A percentile compares a stretch with the other conserved stretches of the same genome.
Evolutionary conservation across 1,140 invertebrate species (phyloP).

Genomic region (Drosophila parabipectinata): DNA sequence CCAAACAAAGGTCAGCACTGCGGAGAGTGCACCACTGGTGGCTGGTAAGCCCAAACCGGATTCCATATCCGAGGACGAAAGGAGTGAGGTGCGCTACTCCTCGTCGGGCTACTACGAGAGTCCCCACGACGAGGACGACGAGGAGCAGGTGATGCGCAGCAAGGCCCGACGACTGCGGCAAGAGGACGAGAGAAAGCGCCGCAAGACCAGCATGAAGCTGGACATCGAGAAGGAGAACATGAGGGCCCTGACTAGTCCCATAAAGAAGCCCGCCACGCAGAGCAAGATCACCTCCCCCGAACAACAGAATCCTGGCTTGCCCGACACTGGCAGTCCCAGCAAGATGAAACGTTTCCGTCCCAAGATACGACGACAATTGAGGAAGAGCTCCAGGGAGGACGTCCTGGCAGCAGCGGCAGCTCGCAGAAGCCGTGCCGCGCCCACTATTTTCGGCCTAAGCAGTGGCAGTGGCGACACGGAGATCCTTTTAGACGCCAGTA

Average conservation of each 20-base stretch:
- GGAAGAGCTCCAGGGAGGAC: constrained; percentile 76
- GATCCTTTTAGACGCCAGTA: constrained; percentile 67
- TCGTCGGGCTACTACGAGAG: constrained; percentile 92
- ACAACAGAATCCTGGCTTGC: constrained; percentile 35
- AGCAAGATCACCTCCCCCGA: constrained; percentile 58
- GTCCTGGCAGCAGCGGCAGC: constrained; percentile 59
- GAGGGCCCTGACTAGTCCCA: constrained; percentile 78
- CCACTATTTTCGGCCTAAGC: constrained; percentile 61
- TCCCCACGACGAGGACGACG: constrained; percentile 88
- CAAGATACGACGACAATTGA: constrained; percentile 76
- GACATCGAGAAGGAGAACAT: constrained; percentile 84
- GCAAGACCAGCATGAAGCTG: constrained; percentile 82
- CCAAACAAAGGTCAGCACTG: constrained; percentile 47
- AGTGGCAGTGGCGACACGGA: constrained; percentile 71
- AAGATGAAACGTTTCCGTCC: constrained; percentile 83
- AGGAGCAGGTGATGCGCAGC: constrained; percentile 46
- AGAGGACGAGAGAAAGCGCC: constrained; percentile 81
- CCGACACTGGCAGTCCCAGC: constrained; percentile 70
- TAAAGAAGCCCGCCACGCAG: constrained; percentile 57
- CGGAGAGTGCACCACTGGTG: constrained; percentile 9
- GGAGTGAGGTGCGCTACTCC: constrained; percentile 88
- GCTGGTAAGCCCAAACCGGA: constrained; percentile 72
- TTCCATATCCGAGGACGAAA: constrained; percentile 88
- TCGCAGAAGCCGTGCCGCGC: constrained; percentile 37
- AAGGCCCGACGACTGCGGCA: constrained; percentile 66